Conservation (phyloP, 2,113 vertebrate genomes). For the Cervus canadensis region DNA sequence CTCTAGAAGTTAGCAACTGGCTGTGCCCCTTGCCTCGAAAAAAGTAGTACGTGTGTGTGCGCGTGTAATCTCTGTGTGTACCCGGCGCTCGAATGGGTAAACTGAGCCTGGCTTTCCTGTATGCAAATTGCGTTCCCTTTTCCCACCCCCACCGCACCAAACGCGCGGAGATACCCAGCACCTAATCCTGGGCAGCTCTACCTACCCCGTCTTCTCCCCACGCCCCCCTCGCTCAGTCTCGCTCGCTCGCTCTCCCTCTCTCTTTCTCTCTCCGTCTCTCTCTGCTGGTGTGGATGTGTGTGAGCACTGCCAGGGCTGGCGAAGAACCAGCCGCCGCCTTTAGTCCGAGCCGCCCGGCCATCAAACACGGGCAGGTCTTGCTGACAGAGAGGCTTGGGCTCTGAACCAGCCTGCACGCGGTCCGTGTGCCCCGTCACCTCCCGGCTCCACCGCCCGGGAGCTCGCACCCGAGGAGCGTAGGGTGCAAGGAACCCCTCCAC, state of each 20-base stretch:
- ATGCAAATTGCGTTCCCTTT: slow-evolving; percentile 24
- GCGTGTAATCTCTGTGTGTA: not conserved
- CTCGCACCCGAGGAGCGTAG: slow-evolving; percentile 16
- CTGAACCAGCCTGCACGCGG: slow-evolving; percentile 30
- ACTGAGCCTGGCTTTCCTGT: slow-evolving; percentile 45
- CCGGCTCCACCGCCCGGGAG: not conserved
- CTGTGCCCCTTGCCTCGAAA: not conserved
- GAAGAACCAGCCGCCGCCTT: slow-evolving; percentile 35
- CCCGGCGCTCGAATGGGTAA: slow-evolving; percentile 12
- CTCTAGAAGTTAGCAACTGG: slow-evolving; percentile 64
- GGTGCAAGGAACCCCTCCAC: slow-evolving; percentile 23
- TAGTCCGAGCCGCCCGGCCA: slow-evolving; percentile 11
- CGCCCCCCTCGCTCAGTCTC: slow-evolving; percentile 21
- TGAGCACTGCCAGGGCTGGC: slow-evolving; percentile 51
- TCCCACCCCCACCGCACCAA: not conserved
- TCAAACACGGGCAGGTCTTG: slow-evolving; percentile 48
- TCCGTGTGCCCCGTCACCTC: not conserved
- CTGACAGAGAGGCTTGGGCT: slow-evolving; percentile 48
- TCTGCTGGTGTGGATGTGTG: slow-evolving; percentile 43
- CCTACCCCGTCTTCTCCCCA: slow-evolving; percentile 59
- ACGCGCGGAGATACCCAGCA: not conserved
- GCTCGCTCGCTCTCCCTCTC: not conserved
- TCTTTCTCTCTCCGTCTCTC: not conserved
- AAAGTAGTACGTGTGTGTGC: slow-evolving; percentile 33
- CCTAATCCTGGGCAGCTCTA: slow-evolving; percentile 65